Percentiles rank a stretch among this genome's conserved stretches.
Evolutionary conservation across 2,113 vertebrate genomes (phyloP).

Genomic region (Oncorhynchus kisutch): DNA sequence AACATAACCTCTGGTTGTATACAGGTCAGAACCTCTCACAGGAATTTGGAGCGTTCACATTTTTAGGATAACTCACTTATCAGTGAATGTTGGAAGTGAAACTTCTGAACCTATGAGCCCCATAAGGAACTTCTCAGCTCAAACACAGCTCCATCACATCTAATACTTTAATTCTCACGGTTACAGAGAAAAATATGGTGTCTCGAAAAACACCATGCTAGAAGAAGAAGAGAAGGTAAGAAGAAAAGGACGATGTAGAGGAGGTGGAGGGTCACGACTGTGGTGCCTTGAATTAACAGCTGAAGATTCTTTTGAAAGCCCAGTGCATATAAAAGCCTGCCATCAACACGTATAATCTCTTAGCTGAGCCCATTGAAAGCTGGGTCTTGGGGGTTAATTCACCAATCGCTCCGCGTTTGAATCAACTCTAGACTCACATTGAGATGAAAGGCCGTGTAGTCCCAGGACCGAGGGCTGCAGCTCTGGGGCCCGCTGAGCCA

Average conservation of each 20-base stretch:
- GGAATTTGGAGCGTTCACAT: neutral
- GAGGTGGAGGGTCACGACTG: conserved; percentile 48
- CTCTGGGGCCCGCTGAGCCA: conserved; percentile 86
- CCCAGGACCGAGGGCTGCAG: conserved; percentile 76
- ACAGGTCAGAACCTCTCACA: neutral
- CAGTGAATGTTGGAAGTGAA: neutral
- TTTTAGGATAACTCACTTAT: neutral
- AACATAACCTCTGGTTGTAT: neutral
- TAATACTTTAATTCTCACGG: neutral
- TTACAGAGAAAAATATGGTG: neutral
- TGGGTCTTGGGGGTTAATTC: conserved; percentile 96
- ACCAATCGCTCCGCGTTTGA: conserved; percentile 97
- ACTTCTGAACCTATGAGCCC: neutral
- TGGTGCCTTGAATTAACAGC: conserved; percentile 88
- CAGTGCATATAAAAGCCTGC: conserved; percentile 90
- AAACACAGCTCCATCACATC: neutral
- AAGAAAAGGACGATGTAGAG: conserved; percentile 15
- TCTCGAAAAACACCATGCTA: neutral
- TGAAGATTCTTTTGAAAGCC: conserved; percentile 86
- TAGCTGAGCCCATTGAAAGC: conserved; percentile 97
- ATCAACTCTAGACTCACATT: conserved; percentile 98
- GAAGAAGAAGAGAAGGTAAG: neutral
- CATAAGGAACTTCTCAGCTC: neutral
- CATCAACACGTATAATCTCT: conserved; percentile 99
- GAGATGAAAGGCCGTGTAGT: conserved; percentile 92